A percentile compares a stretch with the other conserved stretches of the same genome.
These are phyloP conservation scores for Phocides pigmalion DNA, from an alignment of 1,140 invertebrate genomes.

Conservation along the genomic window DNA sequence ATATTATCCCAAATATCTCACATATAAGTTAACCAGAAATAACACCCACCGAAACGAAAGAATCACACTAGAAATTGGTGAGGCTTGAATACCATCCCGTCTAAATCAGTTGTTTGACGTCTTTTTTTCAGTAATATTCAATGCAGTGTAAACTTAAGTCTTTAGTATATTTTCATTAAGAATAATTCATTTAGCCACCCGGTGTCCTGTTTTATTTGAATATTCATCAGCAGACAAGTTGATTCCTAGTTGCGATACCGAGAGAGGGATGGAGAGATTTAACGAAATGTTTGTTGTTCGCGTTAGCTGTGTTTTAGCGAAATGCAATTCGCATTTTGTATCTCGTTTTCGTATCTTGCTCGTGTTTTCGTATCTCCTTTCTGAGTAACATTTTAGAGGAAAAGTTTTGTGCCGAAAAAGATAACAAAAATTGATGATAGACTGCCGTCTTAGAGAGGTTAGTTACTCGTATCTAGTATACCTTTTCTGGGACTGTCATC, in stretches of 20 bases:
- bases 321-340: conserved; percentile 14
- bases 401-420: background rate
- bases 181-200: conserved; percentile 32
- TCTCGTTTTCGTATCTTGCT: conserved; percentile 5
- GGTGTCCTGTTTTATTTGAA: conserved; percentile 30
- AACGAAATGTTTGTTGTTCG: conserved; percentile 29
- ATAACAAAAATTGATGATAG: too few species aligned
- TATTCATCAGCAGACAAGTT: conserved; percentile 33
- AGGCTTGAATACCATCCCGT: too few species aligned
- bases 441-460: too few species aligned
- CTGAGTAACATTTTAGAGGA: background rate
- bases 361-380: conserved; percentile 2
- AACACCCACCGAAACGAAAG: too few species aligned
- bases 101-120: background rate
- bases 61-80: too few species aligned
- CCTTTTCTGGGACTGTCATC: too few species aligned
- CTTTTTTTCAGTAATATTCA: conserved; percentile 3
- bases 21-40: too few species aligned
- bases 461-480: too few species aligned
- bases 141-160: conserved; percentile 11
- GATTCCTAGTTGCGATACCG: conserved; percentile 30
- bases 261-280: conserved; percentile 5
- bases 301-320: conserved; percentile 24
- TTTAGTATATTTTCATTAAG: conserved; percentile 29
- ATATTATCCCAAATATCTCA: too few species aligned